A percentile compares a stretch with the other conserved stretches of the same genome.
These are phyloP conservation scores for Dryobates pubescens DNA, from an alignment of 2,797 vertebrate genomes.

Conservation along the genomic window DNA sequence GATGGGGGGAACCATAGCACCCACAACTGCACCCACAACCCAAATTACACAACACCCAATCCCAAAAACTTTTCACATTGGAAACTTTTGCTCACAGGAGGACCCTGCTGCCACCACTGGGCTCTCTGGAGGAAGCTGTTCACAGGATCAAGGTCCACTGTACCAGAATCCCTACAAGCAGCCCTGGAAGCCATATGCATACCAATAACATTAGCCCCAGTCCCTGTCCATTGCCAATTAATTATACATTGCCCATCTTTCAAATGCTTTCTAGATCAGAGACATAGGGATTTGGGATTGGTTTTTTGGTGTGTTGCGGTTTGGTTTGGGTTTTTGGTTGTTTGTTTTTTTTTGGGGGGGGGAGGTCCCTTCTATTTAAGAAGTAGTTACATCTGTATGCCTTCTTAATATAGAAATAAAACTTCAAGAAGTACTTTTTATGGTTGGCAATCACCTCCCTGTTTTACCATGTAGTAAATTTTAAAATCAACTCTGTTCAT, in stretches of 20 bases:
- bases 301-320: no score
- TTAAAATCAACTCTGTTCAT: conserved; percentile 58
- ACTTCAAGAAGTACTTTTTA: conserved; percentile 43
- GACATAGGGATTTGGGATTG: neutral
- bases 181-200: conserved; percentile 30
- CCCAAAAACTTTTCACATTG: accelerated
- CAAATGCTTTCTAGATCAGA: neutral
- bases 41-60: neutral
- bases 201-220: neutral
- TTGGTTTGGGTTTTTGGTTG: neutral
- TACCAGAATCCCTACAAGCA: neutral
- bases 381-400: conserved; percentile 37
- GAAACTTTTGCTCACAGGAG: neutral
- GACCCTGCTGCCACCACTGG: neutral
- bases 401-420: conserved; percentile 50
- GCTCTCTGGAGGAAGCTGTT: neutral
- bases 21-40: neutral
- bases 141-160: neutral
- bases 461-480: conserved; percentile 57
- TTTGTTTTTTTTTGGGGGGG: no score
- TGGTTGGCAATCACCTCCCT: conserved; percentile 43
- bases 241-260: conserved; percentile 28
- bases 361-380: neutral
- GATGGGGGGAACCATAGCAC: accelerated
- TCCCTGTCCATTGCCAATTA: neutral